A percentile compares a stretch with the other conserved stretches of the same genome.
Evolutionary conservation across 2,797 vertebrate genomes (phyloP).

Genomic region (Melanotaenia nigrans): DNA sequence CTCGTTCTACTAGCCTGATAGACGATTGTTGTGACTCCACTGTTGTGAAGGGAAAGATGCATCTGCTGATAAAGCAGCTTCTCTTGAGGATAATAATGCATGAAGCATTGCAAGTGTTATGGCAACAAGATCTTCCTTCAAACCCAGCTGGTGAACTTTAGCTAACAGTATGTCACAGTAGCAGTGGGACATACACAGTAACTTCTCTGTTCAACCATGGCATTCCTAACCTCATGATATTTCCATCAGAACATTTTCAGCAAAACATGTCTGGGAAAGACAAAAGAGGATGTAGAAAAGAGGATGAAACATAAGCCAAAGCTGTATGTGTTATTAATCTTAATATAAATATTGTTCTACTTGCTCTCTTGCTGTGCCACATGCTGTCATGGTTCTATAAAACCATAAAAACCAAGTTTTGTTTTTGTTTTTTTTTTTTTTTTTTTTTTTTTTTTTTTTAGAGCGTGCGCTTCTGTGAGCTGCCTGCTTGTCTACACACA

Average conservation of each 20-base stretch:
- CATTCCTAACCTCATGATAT: slow-evolving; percentile 9
- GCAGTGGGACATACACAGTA: slow-evolving; percentile 13
- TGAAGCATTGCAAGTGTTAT: slow-evolving; percentile 28
- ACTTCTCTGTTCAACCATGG: slow-evolving; percentile 25
- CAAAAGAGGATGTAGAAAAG: slow-evolving; percentile 1
- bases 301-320: background rate
- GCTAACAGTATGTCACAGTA: slow-evolving; percentile 34
- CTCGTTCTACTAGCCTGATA: slow-evolving; percentile 26
- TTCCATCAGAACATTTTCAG: slow-evolving; percentile 19
- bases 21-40: slow-evolving; percentile 37
- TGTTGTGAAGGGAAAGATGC: slow-evolving; percentile 7
- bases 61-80: slow-evolving; percentile 56
- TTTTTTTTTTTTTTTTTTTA: background rate
- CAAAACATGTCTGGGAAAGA: slow-evolving; percentile 16
- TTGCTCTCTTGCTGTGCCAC: background rate
- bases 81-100: slow-evolving; percentile 34
- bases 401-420: background rate
- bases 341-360: background rate
- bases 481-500: slow-evolving; percentile 28
- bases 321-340: slow-evolving; percentile 11
- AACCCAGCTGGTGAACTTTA: slow-evolving; percentile 28
- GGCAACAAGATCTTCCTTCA: slow-evolving; percentile 9
- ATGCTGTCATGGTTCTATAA: background rate
- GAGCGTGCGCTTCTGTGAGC: slow-evolving; percentile 2
- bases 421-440: background rate